Conservation (phyloP, 2,113 vertebrate species). For the cat (Felis catus) region F.catus_Fca126_mat1.0 CM031426.1:3587501-3588000, state of each 20-base stretch:
- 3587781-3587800: background rate
- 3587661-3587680: background rate
- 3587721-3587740: background rate
- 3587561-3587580: background rate
- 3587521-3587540: background rate
- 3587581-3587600: too few relatives aligned
- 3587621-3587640: background rate
- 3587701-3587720: background rate
- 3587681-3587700: too few relatives aligned
- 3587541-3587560: background rate
- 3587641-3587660: background rate
- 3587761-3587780: too few relatives aligned
- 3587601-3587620: background rate
- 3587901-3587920: too few relatives aligned
- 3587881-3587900: background rate
- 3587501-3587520: background rate
- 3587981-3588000: background rate
- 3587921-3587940: background rate
- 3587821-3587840: too few relatives aligned
- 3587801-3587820: background rate
- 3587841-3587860: background rate
- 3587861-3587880: background rate
- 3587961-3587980: background rate
- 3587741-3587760: background rate
- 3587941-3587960: rapidly evolving